Conservation (phyloP, 2,888 invertebrate genomes). For the Eupithecia inturbata region DNA sequence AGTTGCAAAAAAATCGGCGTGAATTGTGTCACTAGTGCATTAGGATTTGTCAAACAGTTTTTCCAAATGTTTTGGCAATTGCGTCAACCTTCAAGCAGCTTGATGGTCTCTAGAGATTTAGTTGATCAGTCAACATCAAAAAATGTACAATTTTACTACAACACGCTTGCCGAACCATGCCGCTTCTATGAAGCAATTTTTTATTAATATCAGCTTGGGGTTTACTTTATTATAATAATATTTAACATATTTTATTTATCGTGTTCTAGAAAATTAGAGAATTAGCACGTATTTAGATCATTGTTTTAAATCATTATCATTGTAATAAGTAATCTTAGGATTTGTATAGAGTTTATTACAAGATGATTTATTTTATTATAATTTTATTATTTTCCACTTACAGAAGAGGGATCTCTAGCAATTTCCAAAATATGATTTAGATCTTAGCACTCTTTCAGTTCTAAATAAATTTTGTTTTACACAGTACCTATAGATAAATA, state of each 20-base stretch:
- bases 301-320: constrained; percentile 33
- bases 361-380: constrained; percentile 56
- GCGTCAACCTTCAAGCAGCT: constrained; percentile 3
- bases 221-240: constrained; percentile 9
- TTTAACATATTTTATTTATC: constrained; percentile 37
- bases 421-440: constrained; percentile 65
- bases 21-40: neutral
- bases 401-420: constrained; percentile 70
- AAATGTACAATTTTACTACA: constrained; percentile 62
- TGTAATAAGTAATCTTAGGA: constrained; percentile 34
- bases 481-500: constrained; percentile 50
- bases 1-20: neutral
- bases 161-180: constrained; percentile 66
- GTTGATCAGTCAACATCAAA: constrained; percentile 47
- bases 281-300: constrained; percentile 37
- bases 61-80: neutral
- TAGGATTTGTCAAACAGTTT: too few relatives aligned
- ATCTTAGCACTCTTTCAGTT: constrained; percentile 52
- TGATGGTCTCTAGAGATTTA: constrained; percentile 5
- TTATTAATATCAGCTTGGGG: constrained; percentile 35
- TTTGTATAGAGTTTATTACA: constrained; percentile 55
- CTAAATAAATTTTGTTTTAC: constrained; percentile 47
- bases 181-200: constrained; percentile 77
- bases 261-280: constrained; percentile 35
- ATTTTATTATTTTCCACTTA: constrained; percentile 63